Evolutionary conservation across 2,113 vertebrate genomes (phyloP), one percentile per base, ranked within the genome.

Genomic region (Vombatus ursinus): DNA sequence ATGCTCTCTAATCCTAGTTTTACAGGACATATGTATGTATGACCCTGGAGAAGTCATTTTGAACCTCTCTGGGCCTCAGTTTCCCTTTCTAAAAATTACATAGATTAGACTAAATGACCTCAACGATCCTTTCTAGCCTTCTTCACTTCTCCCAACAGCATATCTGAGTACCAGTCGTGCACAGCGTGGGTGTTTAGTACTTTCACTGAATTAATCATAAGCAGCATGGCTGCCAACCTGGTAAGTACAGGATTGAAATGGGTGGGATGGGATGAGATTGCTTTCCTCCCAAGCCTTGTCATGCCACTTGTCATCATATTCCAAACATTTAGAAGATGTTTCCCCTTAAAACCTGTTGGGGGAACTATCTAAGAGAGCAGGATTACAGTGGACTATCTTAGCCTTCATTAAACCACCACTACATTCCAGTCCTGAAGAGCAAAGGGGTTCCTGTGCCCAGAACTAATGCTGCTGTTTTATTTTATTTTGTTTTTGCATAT

Each of bases 131-230:
- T 92, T 94, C 50, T 50, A 90, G 52, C 0, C 44, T n/a, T 37
- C 53, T 94, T 91, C 28, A 52, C 48, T 24, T 28, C 28, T 23
- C 8, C 22, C 51, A 49, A 2, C 84, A 31, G 22, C n/a, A 3
- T 52, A 54, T 25, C 19, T 31, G 16, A 53, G 25, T n/a, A 7
- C 28, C 93, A n/a, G 52, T 44, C 16, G 68, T 50, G 26, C 16
- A 84, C n/a, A 84, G 19, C 19, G 22, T 44, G 37, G n/a, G 6
- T 44, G 2, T n/a, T 44, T 47, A 6, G 89, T 89, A 90, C 91
- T 91, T 91, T 11, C n/a, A 89, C 1, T 90, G 11, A 54, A 50
- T 92, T 95, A 84, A 90, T 92, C 44, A 68, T 50, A 89, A 92
- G 16, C 25, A 52, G 2, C 16, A 0, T 94, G 68, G 9, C 50